Evolutionary conservation across 1,140 invertebrate species (phyloP).

Genomic region (Eufriesea mexicana): DNA sequence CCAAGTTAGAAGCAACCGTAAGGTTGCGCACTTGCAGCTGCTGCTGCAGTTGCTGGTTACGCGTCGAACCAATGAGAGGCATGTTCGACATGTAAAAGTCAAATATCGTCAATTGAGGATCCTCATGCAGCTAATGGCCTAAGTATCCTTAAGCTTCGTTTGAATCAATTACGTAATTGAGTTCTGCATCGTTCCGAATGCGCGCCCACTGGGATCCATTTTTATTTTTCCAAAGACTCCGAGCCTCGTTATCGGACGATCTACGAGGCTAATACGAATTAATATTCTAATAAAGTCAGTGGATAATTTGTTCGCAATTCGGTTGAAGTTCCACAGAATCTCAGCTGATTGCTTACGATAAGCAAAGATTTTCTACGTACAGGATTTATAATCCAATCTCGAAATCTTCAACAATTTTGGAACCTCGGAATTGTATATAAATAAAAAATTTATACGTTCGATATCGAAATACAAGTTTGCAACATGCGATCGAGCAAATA

Average conservation of each 20-base stretch:
- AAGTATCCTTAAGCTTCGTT: neutral
- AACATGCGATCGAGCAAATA: too few species aligned
- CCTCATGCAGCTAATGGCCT: neutral
- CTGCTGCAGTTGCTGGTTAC: too few species aligned
- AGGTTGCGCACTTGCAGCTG: neutral
- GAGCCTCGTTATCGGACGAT: neutral
- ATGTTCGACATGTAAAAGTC: neutral
- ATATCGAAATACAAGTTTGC: too few species aligned
- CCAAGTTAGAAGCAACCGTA: too few species aligned
- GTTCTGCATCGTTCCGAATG: neutral
- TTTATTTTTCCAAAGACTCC: neutral
- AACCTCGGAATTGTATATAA: too few species aligned
- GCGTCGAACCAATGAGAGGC: neutral
- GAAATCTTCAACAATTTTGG: too few species aligned
- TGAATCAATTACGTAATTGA: conserved; percentile 18
- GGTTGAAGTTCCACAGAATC: neutral
- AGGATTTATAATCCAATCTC: too few species aligned
- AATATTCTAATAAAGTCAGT: neutral
- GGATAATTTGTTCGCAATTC: neutral
- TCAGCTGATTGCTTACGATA: too few species aligned
- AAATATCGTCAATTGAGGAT: neutral
- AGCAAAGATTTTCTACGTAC: too few species aligned
- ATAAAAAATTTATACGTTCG: too few species aligned
- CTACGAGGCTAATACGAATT: neutral
- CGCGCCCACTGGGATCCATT: neutral